These are phyloP conservation scores for Bombus affinis DNA, from an alignment of 1,140 invertebrate genomes.

Conservation along the genomic window DNA sequence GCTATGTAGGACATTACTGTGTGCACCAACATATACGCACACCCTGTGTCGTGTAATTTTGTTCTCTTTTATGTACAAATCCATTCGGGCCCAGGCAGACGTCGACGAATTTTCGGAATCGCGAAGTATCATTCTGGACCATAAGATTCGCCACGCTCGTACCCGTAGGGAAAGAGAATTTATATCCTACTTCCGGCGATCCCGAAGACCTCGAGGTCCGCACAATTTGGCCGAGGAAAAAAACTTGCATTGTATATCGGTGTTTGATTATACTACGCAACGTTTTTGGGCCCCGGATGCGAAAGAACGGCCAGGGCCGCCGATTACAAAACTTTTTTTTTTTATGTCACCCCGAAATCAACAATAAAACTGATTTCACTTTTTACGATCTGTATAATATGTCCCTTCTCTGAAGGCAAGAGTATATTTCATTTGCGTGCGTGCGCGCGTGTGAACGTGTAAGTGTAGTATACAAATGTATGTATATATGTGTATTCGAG, in stretches of 20 bases:
- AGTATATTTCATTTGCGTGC: slow-evolving; percentile 57
- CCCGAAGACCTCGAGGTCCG: slow-evolving; percentile 46
- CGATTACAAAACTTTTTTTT: slow-evolving; percentile 78
- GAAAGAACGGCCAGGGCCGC: slow-evolving; percentile 70
- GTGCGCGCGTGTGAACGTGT: slow-evolving; percentile 1
- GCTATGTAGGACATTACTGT: slow-evolving; percentile 75
- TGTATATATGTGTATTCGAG: slow-evolving; percentile 21
- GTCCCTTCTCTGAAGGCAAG: slow-evolving; percentile 65
- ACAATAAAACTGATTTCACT: slow-evolving; percentile 78
- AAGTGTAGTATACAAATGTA: background rate
- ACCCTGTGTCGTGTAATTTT: slow-evolving; percentile 69
- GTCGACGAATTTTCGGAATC: slow-evolving; percentile 47
- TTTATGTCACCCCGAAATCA: slow-evolving; percentile 79
- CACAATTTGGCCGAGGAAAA: slow-evolving; percentile 67
- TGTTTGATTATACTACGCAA: slow-evolving; percentile 82
- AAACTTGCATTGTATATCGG: slow-evolving; percentile 76
- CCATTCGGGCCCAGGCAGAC: slow-evolving; percentile 55
- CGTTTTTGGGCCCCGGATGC: slow-evolving; percentile 72
- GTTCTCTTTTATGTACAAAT: slow-evolving; percentile 72
- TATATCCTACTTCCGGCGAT: slow-evolving; percentile 41
- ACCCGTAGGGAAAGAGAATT: background rate
- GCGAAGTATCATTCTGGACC: slow-evolving; percentile 22
- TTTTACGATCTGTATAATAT: slow-evolving; percentile 66
- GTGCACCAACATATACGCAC: slow-evolving; percentile 72
- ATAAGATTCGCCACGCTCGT: background rate